Evolutionary conservation across 2,113 vertebrate genomes (phyloP), one percentile per base, ranked within the genome.

Genomic region (Scomber colias): DNA sequence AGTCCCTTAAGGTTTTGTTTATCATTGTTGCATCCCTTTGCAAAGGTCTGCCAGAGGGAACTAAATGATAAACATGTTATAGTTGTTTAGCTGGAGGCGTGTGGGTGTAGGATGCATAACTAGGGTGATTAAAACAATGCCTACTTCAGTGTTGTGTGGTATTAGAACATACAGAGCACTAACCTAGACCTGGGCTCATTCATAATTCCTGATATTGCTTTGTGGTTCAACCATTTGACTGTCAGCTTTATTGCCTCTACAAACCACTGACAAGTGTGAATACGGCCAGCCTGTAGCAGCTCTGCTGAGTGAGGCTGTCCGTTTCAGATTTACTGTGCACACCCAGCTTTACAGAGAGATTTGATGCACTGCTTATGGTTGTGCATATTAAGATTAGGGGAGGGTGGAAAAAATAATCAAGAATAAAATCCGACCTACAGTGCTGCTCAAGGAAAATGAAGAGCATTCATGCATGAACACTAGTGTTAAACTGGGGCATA

Each of bases 331-430:
- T 75, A 71, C 62, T 73, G 46, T 59, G 50, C 64, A 73, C 51
- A 63, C 70, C 60, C 35, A 49, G 65, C 56, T 85, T 46, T 72
- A 77, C 45, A 61, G 45, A 54, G 63, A 75, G 65, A 77, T 83
- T 75, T 68, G 65, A 86, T 44, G 19, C 50, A 71, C 55, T 79
- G 73, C 84, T 81, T 85, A 82, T 85, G 65, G 64, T 71, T 86
- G 40, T 82, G 77, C 74, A 83, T 70, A 85, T 77, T 77, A 66
- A 83, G 69, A 89, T 85, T 82, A 79, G 49, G 13, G 31, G 19
- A 68, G n/a, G 64, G 57, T 57, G 63, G 50, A 76, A 77, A 2
- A 85, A 86, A 91, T 72, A 82, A 88, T 82, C 64, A 86, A 54
- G 71, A 65, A 75, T 24, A 79, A 85, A 90, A 85, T 71, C 48